A percentile compares a stretch with the other conserved stretches of the same genome.
phyloP scores from a whole-genome alignment of 2,888 invertebrate species.

The Eilema griseolum region DNA sequence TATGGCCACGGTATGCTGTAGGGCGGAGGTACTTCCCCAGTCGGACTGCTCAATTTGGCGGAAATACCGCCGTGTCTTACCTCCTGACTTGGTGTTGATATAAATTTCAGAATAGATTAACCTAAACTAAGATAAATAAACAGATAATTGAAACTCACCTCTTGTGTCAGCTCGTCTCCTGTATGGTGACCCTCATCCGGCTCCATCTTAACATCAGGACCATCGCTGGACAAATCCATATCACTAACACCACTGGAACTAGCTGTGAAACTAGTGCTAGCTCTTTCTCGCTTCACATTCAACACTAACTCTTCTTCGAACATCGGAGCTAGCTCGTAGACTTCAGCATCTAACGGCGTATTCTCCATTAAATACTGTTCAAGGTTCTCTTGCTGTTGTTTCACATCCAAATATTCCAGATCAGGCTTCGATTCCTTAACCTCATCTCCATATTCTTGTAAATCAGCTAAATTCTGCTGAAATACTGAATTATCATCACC shows the following conservation, averaged over 20 bases:
- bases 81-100: no score
- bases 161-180: conserved; percentile 83
- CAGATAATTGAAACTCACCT: conserved; percentile 68
- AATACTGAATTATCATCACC: conserved; percentile 81
- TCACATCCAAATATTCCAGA: conserved; percentile 77
- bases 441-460: conserved; percentile 84
- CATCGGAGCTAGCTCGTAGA: conserved; percentile 75
- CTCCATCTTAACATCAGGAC: conserved; percentile 76
- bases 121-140: neutral
- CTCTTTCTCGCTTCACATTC: conserved; percentile 80
- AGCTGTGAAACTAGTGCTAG: conserved; percentile 83
- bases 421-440: conserved; percentile 74
- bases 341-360: conserved; percentile 76
- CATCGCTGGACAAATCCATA: conserved; percentile 74
- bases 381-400: conserved; percentile 75
- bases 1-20: no score
- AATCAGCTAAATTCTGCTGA: conserved; percentile 87
- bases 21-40: no score
- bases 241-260: conserved; percentile 84
- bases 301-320: conserved; percentile 77
- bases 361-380: conserved; percentile 81
- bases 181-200: conserved; percentile 81
- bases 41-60: no score
- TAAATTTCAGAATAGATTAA: no score
- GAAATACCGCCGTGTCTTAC: no score